Evolutionary conservation across 2,797 vertebrate species (phyloP), one percentile per base, ranked within the genome.

Genomic region (Eidolon dupreanum): DNA sequence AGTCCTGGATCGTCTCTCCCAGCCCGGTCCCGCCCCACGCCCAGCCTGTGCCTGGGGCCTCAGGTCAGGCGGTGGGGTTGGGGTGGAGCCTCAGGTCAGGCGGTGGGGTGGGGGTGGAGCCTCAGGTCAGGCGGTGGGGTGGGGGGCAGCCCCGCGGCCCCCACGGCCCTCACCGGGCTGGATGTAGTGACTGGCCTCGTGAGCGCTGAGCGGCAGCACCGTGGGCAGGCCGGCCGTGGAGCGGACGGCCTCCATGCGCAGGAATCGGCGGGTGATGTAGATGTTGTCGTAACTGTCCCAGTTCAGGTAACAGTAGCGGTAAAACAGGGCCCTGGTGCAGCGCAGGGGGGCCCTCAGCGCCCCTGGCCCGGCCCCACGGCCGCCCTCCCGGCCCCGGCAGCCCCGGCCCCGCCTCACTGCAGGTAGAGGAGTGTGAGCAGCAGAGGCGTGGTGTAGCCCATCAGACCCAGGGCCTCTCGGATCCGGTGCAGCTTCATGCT

Each of bases 201-300:
- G 95, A 0, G 55, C 3, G 0, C 96, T 99, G 75, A 99, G 98
- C 0, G 99, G 99, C 82, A 99, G 98, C 36, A 99, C 98, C 0
- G 99, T 98, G 43, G 98, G 97, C 61, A 96, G 98, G n/a, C 99
- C 99, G 46, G 49, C 96, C 70, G 75, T 88, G 0, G 98, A 95
- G 36, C 98, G 84, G 43, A 73, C 63, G 0, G 91, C 94, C 94
- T 99, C 99, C 93, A 99, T 85, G 55, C 96, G 95, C 61, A 98
- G 88, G 13, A 99, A 99, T 55, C 96, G 96, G 36, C 95, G 87
- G 0, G 98, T 99, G 98, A 99, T 99, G 97, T 99, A 99, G 53
- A 99, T 0, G 38, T 99, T 99, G 96, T 99, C 99, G 0, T 99
- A 99, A 85, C 93, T 26, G 22, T 99, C 98, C 0, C 98, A 87